A percentile compares a stretch with the other conserved stretches of the same genome.
Conservation (phyloP, 2,113 vertebrate genomes). For the Peromyscus californicus region DNA sequence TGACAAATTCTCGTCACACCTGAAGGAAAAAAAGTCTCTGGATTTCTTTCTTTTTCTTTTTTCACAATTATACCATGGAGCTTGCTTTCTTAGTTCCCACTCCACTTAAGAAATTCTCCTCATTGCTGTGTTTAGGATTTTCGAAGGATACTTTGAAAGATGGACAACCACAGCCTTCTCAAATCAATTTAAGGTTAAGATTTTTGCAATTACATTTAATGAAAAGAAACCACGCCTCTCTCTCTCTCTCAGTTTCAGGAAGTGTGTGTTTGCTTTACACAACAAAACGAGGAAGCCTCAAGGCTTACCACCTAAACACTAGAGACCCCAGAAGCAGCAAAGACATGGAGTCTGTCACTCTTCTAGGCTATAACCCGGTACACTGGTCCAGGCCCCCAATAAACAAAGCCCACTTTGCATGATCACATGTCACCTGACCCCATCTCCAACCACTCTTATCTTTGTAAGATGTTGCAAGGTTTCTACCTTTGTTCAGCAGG, state of each 20-base stretch:
- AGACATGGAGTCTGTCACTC: neutral
- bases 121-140: neutral
- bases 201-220: neutral
- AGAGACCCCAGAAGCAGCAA: neutral
- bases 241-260: constrained; percentile 24
- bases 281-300: neutral
- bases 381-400: neutral
- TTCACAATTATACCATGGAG: neutral
- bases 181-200: constrained; percentile 16
- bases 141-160: neutral
- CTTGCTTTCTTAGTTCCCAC: neutral
- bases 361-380: neutral
- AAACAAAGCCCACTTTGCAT: neutral
- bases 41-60: neutral
- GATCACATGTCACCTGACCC: neutral
- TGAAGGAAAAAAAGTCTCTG: neutral
- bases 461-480: constrained; percentile 69
- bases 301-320: neutral
- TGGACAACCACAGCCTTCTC: neutral
- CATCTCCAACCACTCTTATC: neutral
- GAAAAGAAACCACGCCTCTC: neutral
- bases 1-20: neutral
- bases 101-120: neutral
- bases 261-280: neutral
- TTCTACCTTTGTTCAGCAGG: constrained; percentile 84